Conservation (phyloP, 2,888 invertebrate species). For the Seira musarum region DNA sequence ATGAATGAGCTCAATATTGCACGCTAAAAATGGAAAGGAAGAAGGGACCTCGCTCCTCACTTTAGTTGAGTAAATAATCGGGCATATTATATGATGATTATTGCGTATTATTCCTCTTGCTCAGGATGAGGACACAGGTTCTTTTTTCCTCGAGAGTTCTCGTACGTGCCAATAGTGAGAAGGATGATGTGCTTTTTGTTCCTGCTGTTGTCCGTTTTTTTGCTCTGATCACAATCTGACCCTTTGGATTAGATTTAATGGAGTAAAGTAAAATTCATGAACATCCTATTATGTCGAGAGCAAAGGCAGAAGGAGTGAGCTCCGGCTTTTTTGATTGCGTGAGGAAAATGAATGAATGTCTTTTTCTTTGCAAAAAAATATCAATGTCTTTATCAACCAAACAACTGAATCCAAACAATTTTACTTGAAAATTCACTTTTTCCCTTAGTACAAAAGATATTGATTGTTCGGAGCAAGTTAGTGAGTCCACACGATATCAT, state of each 20-base stretch:
- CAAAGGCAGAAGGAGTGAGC: constrained; percentile 43
- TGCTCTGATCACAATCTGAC: constrained; percentile 27
- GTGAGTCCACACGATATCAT: too few species aligned
- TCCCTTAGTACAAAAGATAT: too few species aligned
- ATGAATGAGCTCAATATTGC: too few species aligned
- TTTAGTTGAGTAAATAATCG: constrained; percentile 53
- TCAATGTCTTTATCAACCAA: too few species aligned
- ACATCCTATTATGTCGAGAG: constrained; percentile 19
- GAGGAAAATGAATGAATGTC: too few species aligned
- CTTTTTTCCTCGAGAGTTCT: constrained; percentile 1
- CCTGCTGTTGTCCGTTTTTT: constrained; percentile 14
- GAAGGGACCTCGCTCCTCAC: constrained; percentile 28
- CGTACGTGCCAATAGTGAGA: too few species aligned
- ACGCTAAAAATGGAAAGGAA: neutral
- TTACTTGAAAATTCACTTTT: too few species aligned
- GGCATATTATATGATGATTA: constrained; percentile 42
- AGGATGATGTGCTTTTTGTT: neutral
- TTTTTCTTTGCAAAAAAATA: too few species aligned
- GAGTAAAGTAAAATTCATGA: constrained; percentile 48
- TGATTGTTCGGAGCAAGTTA: too few species aligned
- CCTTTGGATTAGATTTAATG: constrained; percentile 56
- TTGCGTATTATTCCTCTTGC: neutral
- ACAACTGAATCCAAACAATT: too few species aligned
- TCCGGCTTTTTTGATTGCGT: constrained; percentile 15
- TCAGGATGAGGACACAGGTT: neutral